A percentile compares a stretch with the other conserved stretches of the same genome.
These are phyloP conservation scores for Cephus spinipes DNA, from an alignment of 2,888 invertebrate genomes.

Conservation along the genomic window DNA sequence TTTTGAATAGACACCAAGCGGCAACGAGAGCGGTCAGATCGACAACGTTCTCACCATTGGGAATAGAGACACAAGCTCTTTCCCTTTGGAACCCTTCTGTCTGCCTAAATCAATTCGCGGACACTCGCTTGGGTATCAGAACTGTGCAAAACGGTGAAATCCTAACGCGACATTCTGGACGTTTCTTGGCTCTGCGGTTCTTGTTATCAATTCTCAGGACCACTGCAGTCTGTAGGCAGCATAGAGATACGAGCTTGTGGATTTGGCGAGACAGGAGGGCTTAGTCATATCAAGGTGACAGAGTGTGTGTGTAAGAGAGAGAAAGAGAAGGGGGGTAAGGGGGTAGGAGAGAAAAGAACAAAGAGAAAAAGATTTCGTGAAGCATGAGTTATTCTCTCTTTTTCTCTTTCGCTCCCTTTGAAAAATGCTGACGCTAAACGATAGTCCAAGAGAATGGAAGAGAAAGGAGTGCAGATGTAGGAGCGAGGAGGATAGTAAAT, in stretches of 20 bases:
- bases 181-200: not conserved
- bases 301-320: not conserved
- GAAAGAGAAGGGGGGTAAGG: accelerated
- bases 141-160: not conserved
- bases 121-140: not conserved
- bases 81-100: not conserved
- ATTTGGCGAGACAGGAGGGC: not conserved
- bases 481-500: not conserved
- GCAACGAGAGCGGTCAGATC: not conserved
- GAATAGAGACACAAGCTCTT: not conserved
- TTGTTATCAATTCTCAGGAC: not conserved
- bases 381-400: conserved; percentile 11
- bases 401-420: conserved; percentile 8
- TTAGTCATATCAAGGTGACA: not conserved
- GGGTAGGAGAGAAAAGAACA: conserved; percentile 16
- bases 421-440: not conserved
- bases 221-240: not conserved
- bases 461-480: not conserved
- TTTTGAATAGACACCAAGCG: not conserved
- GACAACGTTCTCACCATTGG: not conserved
- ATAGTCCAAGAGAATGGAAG: not conserved
- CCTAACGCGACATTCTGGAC: not conserved
- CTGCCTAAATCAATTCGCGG: not conserved
- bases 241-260: not conserved
- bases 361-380: conserved; percentile 22